Conservation (phyloP, 2,113 vertebrate genomes). For the Cinclus cinclus region DNA sequence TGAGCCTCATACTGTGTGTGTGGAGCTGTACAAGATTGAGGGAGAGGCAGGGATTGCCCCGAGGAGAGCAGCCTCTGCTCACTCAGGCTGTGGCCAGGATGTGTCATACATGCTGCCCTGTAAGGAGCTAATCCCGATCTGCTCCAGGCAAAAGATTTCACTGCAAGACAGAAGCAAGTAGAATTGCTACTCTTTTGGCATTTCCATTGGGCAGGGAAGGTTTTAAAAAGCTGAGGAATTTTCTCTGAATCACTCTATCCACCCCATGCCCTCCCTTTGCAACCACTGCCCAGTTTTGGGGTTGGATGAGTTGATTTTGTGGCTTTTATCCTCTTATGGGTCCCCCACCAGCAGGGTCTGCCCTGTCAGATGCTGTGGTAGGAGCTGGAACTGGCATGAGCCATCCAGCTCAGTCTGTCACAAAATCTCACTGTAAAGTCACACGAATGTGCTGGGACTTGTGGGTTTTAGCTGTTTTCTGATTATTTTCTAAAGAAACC, state of each 20-base stretch:
- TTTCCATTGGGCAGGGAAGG: background rate
- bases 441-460: background rate
- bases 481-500: background rate
- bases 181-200: background rate
- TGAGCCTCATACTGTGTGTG: background rate
- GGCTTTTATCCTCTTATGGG: background rate
- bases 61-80: background rate
- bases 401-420: background rate
- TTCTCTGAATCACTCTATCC: background rate
- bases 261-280: background rate
- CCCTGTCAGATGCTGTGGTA: background rate
- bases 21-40: background rate
- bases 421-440: background rate
- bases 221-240: slow-evolving; percentile 3
- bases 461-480: background rate
- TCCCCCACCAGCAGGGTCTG: background rate
- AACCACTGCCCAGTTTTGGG: background rate
- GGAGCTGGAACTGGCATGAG: background rate
- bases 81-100: background rate
- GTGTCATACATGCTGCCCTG: slow-evolving; percentile 18
- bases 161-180: background rate
- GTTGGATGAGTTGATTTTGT: background rate
- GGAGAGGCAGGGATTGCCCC: slow-evolving; percentile 34
- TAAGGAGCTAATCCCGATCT: background rate
- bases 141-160: slow-evolving; percentile 37